Evolutionary conservation across 2,113 vertebrate species (phyloP), one percentile per base, ranked within the genome.

Genomic region (Casuarius casuarius): DNA sequence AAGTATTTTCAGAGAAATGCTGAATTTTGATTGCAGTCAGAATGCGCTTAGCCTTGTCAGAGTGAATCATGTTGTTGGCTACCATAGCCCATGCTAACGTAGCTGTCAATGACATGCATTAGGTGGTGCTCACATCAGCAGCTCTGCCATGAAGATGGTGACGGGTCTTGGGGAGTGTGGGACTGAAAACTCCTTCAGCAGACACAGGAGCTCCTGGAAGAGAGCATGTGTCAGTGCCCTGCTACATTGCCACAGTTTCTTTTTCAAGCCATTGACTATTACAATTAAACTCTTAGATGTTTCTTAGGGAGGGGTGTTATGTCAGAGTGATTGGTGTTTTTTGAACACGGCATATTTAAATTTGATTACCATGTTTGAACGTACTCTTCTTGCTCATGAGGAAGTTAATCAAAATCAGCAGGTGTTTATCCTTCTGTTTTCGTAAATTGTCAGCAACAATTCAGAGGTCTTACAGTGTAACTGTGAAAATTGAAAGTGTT

Each of bases 381-480:
- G 46, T 48, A 26, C 17, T 86, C 16, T 4, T 86, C 58, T 77
- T 95, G 84, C 83, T 84, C 11, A 31, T 2, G 28, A 95, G 68
- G 51, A 89, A 25, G 92, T 93, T 79, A 74, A 86, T 82, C 40
- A 87, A 94, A 92, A 87, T 68, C 73, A 40, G 67, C 21, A 58
- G 83, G 72, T n/a, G 85, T 79, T 96, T 92, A 31, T 38, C 70
- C 80, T 93, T 82, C 63, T 10, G 6, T 63, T 49, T 89, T 63
- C 67, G 54, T 35, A 81, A 65, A 74, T 71, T 66, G 31, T 62
- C 94, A 85, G 77, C 86, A 84, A 65, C 48, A 84, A 77, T 90
- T 94, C 86, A 96, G 63, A 73, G 73, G 83, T 51, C 33, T 92
- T 46, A n/a, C 23, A 92, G 52, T 59, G 63, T 78, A 95, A 76